These are phyloP conservation scores for Sinocyclocheilus anophthalmus DNA, from an alignment of 2,113 vertebrate species.

Conservation along the genomic window DNA sequence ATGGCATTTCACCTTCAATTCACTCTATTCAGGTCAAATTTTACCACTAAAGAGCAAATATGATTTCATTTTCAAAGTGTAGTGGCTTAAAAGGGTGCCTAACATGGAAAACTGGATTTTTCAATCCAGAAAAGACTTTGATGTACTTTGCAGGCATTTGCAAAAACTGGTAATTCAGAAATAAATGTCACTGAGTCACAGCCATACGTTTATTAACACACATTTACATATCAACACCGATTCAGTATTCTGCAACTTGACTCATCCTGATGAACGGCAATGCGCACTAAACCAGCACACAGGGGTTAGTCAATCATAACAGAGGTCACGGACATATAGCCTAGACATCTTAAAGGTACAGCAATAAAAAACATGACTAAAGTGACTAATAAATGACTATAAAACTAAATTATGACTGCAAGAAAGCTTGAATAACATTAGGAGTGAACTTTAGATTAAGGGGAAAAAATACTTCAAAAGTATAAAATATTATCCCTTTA, in stretches of 20 bases:
- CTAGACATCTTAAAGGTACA: not conserved
- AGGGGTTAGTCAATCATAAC: not conserved
- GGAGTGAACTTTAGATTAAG: not conserved
- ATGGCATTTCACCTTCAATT: constrained; percentile 5
- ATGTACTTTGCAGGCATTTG: not conserved
- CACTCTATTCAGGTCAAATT: not conserved
- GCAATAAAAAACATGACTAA: not conserved
- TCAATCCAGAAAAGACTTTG: not conserved
- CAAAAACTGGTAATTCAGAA: not conserved
- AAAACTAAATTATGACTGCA: not conserved
- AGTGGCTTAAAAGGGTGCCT: not conserved
- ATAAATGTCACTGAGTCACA: not conserved
- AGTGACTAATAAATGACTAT: too few species aligned
- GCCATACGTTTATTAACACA: not conserved
- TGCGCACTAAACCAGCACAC: not conserved
- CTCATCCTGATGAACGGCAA: not conserved
- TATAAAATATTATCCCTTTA: not conserved
- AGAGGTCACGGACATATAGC: not conserved
- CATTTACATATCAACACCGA: not conserved
- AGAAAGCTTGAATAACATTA: not conserved
- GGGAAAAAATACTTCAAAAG: not conserved
- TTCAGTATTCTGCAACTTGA: not conserved
- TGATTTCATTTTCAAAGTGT: not conserved
- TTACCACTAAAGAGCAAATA: not conserved
- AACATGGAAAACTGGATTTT: not conserved